Evolutionary conservation across 1,140 invertebrate species (phyloP), one percentile per base, ranked within the genome.

Genomic region (Drosophila ananassae): DNA sequence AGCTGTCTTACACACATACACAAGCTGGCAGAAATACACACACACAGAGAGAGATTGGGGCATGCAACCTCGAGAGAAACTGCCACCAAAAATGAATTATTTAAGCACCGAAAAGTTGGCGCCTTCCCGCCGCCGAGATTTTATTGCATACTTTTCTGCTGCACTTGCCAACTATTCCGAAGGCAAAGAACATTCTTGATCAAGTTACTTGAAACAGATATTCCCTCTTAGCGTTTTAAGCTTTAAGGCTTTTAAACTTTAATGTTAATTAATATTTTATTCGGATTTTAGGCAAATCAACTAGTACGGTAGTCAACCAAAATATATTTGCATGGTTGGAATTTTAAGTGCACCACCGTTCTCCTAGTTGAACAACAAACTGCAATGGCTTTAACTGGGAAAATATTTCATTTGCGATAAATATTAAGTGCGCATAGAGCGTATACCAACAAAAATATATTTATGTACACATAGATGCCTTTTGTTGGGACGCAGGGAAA

Each of bases 41-140:
- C 12, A 61, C 28, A 25, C n/a, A 34, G 10, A 28, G 7, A 61
- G 17, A 30, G 21, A 2, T 4, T 30, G n/a, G 17, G 47, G 63
- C 63, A 67, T 67, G 63, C 63, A 67, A 67, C 34, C 63, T 50
- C 30, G 21, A 48, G 63, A 69, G 32, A 41, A 68, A 32, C 46
- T 64, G 63, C 51, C 41, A 50, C 63, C 51, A 56, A 69, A 69
- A 69, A 56, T 68, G 64, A 68, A 69, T 55, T 57, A 69, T 69
- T 69, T 69, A 69, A 69, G 25, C 41, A 68, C 21, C 54, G n/a
- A 51, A 39, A 57, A 52, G 46, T 28, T n/a, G 51, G 32, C 59
- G 32, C 8, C n/a, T 24, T 60, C 44, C 41, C 47, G 17, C 12
- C 12, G 39, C 13, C 17, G 30, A 54, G 9, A 22, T 57, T 74